Evolutionary conservation across 2,113 vertebrate species (phyloP).

Genomic region (Melanerpes aurifrons): DNA sequence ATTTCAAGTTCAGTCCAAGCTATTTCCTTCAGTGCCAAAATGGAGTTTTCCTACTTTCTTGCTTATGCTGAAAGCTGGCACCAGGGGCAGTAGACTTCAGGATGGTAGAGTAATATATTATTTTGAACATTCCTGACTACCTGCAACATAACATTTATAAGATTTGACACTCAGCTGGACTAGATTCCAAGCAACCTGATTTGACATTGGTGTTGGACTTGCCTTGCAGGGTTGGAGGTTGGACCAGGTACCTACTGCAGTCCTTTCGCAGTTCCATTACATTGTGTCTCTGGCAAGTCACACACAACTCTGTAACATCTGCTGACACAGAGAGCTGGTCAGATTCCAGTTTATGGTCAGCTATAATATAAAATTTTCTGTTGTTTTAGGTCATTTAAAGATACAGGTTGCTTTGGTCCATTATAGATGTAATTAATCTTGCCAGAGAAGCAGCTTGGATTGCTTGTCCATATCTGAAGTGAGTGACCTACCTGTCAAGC

Average conservation of each 20-base stretch:
- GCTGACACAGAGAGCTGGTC: background rate
- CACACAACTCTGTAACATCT: fast-evolving
- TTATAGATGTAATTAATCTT: background rate
- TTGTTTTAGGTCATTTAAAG: background rate
- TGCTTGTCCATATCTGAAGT: background rate
- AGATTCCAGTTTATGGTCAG: background rate
- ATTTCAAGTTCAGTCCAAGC: background rate
- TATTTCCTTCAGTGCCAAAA: background rate
- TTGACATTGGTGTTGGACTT: background rate
- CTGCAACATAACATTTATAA: background rate
- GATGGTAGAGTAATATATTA: background rate
- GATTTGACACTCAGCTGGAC: background rate
- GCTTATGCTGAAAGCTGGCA: background rate
- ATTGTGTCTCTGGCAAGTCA: background rate
- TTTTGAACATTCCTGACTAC: background rate
- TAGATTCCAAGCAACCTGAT: background rate
- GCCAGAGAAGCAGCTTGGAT: background rate
- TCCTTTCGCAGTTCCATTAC: background rate
- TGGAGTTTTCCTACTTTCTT: background rate
- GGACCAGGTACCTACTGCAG: background rate
- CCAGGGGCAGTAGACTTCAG: background rate
- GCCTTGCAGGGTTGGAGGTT: background rate
- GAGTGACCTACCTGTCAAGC: background rate
- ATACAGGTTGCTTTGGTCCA: background rate
- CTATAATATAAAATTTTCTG: background rate